A percentile compares a stretch with the other conserved stretches of the same genome.
phyloP scores from a whole-genome alignment of 2,888 invertebrate species.

The Nemoura dubitans region DNA sequence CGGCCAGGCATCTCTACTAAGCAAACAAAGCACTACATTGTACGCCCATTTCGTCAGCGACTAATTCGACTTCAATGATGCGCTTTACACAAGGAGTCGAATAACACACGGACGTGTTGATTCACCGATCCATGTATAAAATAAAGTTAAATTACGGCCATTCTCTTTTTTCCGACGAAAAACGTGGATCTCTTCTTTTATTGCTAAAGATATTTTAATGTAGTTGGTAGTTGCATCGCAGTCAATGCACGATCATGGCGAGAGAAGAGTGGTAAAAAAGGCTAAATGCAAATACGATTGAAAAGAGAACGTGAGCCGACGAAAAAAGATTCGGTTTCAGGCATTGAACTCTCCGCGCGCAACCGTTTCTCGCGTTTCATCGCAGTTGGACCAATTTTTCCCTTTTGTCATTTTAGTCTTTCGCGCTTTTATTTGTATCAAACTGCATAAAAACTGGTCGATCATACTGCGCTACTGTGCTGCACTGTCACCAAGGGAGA shows the following conservation, averaged over 20 bases:
- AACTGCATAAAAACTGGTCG: too few species aligned
- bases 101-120: background rate
- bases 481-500: too few species aligned
- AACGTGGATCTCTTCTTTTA: background rate
- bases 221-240: background rate
- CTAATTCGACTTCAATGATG: background rate
- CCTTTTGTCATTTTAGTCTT: too few species aligned
- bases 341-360: background rate
- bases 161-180: background rate
- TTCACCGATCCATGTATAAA: background rate
- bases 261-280: background rate
- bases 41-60: background rate
- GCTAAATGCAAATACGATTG: background rate
- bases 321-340: background rate
- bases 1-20: background rate
- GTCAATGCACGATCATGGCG: constrained; percentile 7
- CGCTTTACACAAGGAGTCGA: background rate
- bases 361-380: background rate
- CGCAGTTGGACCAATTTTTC: background rate
- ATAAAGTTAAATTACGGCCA: background rate
- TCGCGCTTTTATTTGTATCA: too few species aligned
- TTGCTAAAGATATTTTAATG: constrained; percentile 7
- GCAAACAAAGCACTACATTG: background rate
- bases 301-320: background rate
- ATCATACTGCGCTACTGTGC: too few species aligned